Evolutionary conservation across 1,140 invertebrate genomes (phyloP), one percentile per base, ranked within the genome.

Genomic region (Brachionus asplanchnoidis): DNA sequence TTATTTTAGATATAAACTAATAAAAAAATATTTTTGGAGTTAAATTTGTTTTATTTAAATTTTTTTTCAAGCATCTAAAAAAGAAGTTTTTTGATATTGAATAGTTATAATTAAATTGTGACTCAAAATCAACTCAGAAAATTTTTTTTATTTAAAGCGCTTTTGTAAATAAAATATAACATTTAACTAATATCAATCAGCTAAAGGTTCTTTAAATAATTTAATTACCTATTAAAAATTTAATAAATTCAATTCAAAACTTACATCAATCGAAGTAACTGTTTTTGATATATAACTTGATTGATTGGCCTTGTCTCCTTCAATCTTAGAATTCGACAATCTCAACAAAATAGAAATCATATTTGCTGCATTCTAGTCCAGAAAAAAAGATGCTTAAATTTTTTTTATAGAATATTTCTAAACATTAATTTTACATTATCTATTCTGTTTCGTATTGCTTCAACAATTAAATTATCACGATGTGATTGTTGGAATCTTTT

Each of bases 231-330:
- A 28, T 28, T 2, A 28, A 2, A 20, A 56, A 56, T 20, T 9
- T 26, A 60, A 60, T 60, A 60, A 53, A 56, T 56, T 11, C 44
- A 46, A 46, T n/a, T 46, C 4, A 80, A 23, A 2, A 65, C 70
- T 80, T 80, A 80, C 78, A 80, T 80, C 78, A 65, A 80, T 60
- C 32, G 78, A 60, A 65, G 78, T 80, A 36, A 56, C 40, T 65
- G 78, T 32, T 53, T 53, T 80, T 17, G 78, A 80, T 17, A 53
- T 32, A 36, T 56, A 28, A 32, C 56, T 80, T 12, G 17, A 40
- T 36, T 28, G 36, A 32, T 9, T 40, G 28, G 75, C 42, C 9
- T 53, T 80, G n/a, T 80, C 78, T 17, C 26, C 12, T 32, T 53
- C 46, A n/a, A 80, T 80, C 46, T 60, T 32, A 8, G 78, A 32